Evolutionary conservation across 2,113 vertebrate species (phyloP).

Genomic region (Nyctereutes procyonoides): DNA sequence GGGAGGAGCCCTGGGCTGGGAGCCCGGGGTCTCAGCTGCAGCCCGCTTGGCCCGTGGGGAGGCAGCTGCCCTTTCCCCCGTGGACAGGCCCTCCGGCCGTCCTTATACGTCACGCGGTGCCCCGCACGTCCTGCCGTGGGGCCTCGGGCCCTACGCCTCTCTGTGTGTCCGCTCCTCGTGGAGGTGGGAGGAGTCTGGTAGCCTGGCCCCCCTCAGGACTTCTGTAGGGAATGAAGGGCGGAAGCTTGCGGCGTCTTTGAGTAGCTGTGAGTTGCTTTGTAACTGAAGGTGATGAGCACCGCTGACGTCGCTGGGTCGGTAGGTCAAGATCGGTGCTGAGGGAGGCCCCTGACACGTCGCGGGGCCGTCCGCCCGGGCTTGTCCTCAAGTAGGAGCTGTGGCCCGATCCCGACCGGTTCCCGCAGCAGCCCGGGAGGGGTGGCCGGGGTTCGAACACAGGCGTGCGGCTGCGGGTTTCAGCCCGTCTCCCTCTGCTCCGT

Average conservation of each 20-base stretch:
- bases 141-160: neutral
- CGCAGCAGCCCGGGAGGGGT: neutral
- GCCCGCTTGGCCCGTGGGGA: neutral
- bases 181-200: neutral
- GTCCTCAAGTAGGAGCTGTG: neutral
- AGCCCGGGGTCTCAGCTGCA: too few relatives aligned
- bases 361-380: neutral
- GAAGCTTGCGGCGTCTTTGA: neutral
- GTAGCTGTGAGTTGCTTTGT: neutral
- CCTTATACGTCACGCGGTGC: neutral
- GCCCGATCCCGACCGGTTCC: accelerated
- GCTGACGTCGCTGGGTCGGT: neutral
- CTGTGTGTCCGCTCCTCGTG: neutral
- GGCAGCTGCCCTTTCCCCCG: neutral
- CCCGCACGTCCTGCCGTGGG: neutral
- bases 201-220: neutral
- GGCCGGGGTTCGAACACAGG: neutral
- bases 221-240: neutral
- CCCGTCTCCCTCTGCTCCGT: constrained; percentile 11
- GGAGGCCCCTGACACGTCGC: neutral
- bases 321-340: neutral
- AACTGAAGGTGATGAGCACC: neutral
- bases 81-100: accelerated
- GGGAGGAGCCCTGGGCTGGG: neutral
- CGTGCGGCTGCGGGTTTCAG: neutral